These are phyloP conservation scores for Mycogona germanica DNA, from an alignment of 2,888 invertebrate species.

Conservation along the genomic window DNA sequence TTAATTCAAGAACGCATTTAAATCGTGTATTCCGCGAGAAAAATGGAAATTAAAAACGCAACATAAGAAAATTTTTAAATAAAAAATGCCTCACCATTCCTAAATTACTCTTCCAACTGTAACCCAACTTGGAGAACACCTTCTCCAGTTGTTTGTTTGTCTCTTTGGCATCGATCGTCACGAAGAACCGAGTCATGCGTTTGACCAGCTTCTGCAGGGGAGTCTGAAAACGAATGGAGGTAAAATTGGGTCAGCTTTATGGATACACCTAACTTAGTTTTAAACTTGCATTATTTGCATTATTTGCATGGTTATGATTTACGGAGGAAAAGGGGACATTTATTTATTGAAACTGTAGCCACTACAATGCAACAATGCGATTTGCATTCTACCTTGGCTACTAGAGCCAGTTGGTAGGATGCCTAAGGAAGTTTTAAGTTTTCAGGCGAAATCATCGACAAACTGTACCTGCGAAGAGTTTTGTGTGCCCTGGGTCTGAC, in stretches of 20 bases:
- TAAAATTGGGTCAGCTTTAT: conserved; percentile 18
- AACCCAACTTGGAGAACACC: conserved; percentile 51
- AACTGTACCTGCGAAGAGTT: conserved; percentile 24
- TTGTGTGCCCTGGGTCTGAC: conserved; percentile 50
- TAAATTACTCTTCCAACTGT: conserved; percentile 47
- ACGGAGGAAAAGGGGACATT: too few relatives aligned
- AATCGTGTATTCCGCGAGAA: neutral
- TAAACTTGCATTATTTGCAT: too few relatives aligned
- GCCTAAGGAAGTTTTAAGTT: too few relatives aligned
- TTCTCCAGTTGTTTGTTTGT: conserved; percentile 51
- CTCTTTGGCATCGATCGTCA: conserved; percentile 51
- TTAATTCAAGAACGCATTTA: neutral
- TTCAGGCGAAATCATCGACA: too few relatives aligned
- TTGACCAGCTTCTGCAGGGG: conserved; percentile 66
- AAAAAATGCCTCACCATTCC: conserved; percentile 42
- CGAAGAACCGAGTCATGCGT: conserved; percentile 88
- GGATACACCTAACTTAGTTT: too few relatives aligned
- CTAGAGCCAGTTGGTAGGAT: too few relatives aligned
- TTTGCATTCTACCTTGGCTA: too few relatives aligned
- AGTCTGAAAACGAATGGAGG: conserved; percentile 40
- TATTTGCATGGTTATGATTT: too few relatives aligned
- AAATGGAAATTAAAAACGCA: neutral
- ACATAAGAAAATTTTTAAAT: conserved; percentile 9
- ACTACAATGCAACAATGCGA: too few relatives aligned
- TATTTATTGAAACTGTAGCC: too few relatives aligned